Evolutionary conservation across 2,888 invertebrate genomes (phyloP), one percentile per base, ranked within the genome.

Genomic region (Lasioglossum marginatum): DNA sequence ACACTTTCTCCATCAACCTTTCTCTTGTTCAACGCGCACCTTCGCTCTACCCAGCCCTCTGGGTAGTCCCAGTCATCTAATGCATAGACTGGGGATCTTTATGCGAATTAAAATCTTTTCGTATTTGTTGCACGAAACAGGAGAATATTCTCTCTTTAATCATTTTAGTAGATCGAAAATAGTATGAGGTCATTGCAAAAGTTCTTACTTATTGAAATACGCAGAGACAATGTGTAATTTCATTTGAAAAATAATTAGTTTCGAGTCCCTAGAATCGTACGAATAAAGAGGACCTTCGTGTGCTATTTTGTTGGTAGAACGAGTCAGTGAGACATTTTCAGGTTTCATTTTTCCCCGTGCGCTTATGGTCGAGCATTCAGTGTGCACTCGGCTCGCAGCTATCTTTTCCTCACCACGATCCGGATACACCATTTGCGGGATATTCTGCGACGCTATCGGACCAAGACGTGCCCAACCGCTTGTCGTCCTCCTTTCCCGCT

Each of bases 381-480:
- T 60, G 60, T 31, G 60, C 27, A 40, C 63, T 34, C 23, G 80
- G 76, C 72, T 43, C 57, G 23, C 71, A 68, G 77, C 88, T 88
- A 86, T 89, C 90, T 88, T 75, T 88, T 82, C 75, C 81, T 81
- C 71, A 60, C 87, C 81, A 81, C 85, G 82, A 85, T 79, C 83
- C 86, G 86, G 90, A 88, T 83, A 89, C 85, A 85, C 86, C 91
- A 83, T 91, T 90, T 91, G 84, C 88, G 84, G 83, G 85, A 85
- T 86, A 91, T 90, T 88, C 89, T 85, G 66, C 78, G 45, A 86
- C 79, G 84, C 91, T 84, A 90, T 90, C 88, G 88, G 75, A 40
- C 40, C 77, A 40, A 70, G 79, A 88, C 89, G 90, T 90, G 89
- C 85, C 77, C 79, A 48, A 74, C 43, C 85, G 87, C 77, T 74